These are phyloP conservation scores for Dascyllus trimaculatus DNA, from an alignment of 2,113 vertebrate genomes.

Conservation along the genomic window DNA sequence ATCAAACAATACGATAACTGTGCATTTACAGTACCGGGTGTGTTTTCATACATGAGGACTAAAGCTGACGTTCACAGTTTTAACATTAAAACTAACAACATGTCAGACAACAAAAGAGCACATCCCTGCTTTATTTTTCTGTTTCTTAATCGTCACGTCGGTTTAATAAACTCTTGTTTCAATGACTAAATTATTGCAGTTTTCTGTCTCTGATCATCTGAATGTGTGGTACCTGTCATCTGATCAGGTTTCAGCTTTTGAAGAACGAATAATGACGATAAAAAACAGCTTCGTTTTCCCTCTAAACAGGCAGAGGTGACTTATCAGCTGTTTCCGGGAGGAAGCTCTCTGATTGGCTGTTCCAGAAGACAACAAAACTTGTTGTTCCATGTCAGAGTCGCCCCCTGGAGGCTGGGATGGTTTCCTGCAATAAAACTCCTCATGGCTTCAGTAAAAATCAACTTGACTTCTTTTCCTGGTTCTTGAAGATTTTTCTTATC, in stretches of 20 bases:
- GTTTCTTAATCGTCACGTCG: neutral
- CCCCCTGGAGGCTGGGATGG: neutral
- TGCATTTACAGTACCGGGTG: accelerated
- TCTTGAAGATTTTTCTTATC: too few species aligned
- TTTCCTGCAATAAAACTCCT: too few species aligned
- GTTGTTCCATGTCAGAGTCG: neutral
- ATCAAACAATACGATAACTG: accelerated
- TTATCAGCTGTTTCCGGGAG: slow-evolving; percentile 20
- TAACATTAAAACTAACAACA: neutral
- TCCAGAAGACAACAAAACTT: neutral
- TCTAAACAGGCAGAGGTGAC: neutral
- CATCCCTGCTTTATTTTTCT: neutral
- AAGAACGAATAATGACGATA: too few species aligned
- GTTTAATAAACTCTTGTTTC: neutral
- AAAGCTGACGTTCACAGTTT: neutral
- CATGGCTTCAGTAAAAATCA: too few species aligned
- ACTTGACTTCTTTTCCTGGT: too few species aligned
- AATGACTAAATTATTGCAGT: neutral
- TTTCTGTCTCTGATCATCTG: neutral
- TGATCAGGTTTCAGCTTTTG: neutral
- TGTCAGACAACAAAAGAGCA: neutral
- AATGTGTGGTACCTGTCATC: neutral
- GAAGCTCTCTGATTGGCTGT: slow-evolving; percentile 26
- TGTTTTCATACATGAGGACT: too few species aligned
- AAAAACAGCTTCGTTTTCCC: neutral